Evolutionary conservation across 2,113 vertebrate species (phyloP).

Genomic region (Lucifuga dentata): DNA sequence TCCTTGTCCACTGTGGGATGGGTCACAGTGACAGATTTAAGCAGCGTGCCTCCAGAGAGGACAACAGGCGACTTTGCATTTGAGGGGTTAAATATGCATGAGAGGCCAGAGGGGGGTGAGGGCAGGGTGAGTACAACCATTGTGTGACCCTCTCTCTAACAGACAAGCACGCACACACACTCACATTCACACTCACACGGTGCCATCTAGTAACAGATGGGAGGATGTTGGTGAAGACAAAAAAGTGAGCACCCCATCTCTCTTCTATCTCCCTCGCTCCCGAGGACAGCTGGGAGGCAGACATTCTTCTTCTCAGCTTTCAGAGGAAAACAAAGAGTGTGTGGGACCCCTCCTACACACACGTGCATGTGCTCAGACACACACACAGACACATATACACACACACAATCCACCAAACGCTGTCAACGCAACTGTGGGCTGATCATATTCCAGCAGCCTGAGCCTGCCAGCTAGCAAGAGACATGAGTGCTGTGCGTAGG

Average conservation of each 20-base stretch:
- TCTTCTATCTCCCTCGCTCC: slow-evolving; percentile 50
- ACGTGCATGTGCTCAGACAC: slow-evolving; percentile 67
- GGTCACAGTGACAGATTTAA: slow-evolving; percentile 67
- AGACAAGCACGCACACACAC: slow-evolving; percentile 7
- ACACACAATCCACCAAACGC: slow-evolving; percentile 17
- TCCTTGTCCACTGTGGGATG: slow-evolving; percentile 48
- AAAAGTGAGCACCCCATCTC: slow-evolving; percentile 54
- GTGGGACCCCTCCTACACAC: slow-evolving; percentile 68
- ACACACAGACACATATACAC: slow-evolving; percentile 18
- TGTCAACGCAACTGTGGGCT: slow-evolving; percentile 66
- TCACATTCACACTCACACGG: slow-evolving; percentile 7
- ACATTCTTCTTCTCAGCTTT: slow-evolving; percentile 82
- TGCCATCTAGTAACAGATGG: slow-evolving; percentile 72
- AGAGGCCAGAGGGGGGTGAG: slow-evolving; percentile 51
- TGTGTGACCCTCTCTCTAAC: slow-evolving; percentile 66
- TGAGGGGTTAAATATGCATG: slow-evolving; percentile 79
- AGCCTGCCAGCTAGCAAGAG: slow-evolving; percentile 40
- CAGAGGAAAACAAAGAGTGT: slow-evolving; percentile 76
- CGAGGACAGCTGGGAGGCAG: slow-evolving; percentile 81
- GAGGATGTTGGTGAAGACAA: slow-evolving; percentile 58
- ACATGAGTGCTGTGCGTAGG: slow-evolving; percentile 33
- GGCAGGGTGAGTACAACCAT: slow-evolving; percentile 46
- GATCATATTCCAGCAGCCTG: slow-evolving; percentile 66
- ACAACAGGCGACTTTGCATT: slow-evolving; percentile 77
- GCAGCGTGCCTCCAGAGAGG: slow-evolving; percentile 65